phyloP scores from a whole-genome alignment of 2,113 vertebrate genomes.

The Gorsachius goisagi region DNA sequence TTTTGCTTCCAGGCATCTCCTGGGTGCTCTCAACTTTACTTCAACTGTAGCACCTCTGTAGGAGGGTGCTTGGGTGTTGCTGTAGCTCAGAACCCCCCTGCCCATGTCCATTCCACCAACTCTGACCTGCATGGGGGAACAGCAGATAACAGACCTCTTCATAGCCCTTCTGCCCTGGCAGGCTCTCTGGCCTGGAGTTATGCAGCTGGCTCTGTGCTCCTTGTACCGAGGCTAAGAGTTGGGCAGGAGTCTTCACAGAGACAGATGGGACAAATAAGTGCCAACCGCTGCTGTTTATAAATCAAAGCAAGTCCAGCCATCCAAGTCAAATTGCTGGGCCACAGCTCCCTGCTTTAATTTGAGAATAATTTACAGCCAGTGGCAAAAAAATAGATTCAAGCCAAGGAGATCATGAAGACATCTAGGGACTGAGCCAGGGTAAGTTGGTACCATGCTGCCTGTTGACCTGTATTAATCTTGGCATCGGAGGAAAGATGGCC shows the following conservation, averaged over 20 bases:
- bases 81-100: background rate
- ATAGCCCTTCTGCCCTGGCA: background rate
- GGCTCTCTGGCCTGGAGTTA: background rate
- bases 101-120: fast-evolving
- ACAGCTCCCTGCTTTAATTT: background rate
- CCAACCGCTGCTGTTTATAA: background rate
- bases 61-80: background rate
- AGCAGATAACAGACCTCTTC: background rate
- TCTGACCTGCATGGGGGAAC: background rate
- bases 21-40: background rate
- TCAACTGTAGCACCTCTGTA: background rate
- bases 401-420: background rate
- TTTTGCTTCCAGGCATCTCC: background rate
- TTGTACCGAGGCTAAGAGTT: background rate
- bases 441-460: background rate
- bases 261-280: background rate
- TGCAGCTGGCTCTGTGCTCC: background rate
- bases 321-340: background rate
- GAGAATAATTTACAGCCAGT: background rate
- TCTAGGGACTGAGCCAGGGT: background rate
- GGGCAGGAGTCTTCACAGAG: background rate
- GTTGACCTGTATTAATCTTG: background rate
- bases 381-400: background rate
- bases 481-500: background rate
- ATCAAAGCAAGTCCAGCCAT: background rate